Conservation (phyloP, 2,888 invertebrate species). For the Morinoia aosen region DNA sequence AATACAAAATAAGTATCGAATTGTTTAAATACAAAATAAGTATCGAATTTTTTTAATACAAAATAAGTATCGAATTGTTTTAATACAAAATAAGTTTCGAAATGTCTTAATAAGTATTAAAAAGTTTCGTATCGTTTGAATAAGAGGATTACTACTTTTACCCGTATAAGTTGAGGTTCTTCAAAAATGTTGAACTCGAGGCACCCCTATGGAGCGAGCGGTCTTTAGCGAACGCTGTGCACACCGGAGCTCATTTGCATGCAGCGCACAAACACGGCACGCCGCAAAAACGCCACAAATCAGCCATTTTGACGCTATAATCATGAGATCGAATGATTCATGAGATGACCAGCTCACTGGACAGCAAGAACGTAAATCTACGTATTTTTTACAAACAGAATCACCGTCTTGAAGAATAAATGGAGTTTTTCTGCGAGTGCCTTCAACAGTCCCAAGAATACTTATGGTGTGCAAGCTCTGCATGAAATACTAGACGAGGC, state of each 20-base stretch:
- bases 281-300: not conserved
- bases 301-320: not conserved
- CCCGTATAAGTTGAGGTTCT: no score
- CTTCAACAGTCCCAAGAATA: not conserved
- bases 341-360: not conserved
- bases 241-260: not conserved
- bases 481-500: not conserved
- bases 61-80: no score
- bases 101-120: no score
- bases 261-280: not conserved
- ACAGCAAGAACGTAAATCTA: not conserved
- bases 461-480: not conserved
- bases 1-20: no score
- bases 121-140: no score
- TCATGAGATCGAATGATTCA: not conserved
- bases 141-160: no score
- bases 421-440: not conserved
- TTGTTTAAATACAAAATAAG: no score
- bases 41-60: no score
- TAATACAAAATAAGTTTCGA: no score
- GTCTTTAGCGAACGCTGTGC: not conserved
- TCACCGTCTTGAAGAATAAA: not conserved
- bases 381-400: not conserved
- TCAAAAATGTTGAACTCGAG: no score
- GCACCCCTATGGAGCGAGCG: no score